A percentile compares a stretch with the other conserved stretches of the same genome.
These are phyloP conservation scores for Halichoeres trimaculatus DNA, from an alignment of 2,113 vertebrate species.

Conservation along the genomic window DNA sequence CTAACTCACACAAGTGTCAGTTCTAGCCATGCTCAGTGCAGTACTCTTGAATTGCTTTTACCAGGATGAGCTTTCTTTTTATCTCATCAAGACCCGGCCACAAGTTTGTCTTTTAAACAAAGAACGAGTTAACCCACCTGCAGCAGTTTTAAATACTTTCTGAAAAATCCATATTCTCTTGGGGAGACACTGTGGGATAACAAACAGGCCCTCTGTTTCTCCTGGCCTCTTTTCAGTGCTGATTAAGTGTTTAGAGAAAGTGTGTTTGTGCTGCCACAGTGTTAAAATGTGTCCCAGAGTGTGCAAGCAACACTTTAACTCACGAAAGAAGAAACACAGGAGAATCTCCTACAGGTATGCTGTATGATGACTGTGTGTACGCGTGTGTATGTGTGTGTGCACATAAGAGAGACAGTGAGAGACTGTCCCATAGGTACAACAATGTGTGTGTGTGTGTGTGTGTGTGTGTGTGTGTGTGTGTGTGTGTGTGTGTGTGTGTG, in stretches of 20 bases:
- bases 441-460: slow-evolving; percentile 41
- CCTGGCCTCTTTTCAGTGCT: slow-evolving; percentile 53
- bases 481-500: slow-evolving; percentile 50
- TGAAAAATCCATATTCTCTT: slow-evolving; percentile 35
- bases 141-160: slow-evolving; percentile 25
- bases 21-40: background rate
- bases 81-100: background rate
- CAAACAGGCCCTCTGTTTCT: slow-evolving; percentile 37
- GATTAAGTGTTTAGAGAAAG: slow-evolving; percentile 65
- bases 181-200: slow-evolving; percentile 40
- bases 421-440: slow-evolving; percentile 67
- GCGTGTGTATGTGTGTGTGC: slow-evolving; percentile 24
- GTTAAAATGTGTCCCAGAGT: slow-evolving; percentile 40
- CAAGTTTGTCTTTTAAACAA: slow-evolving; percentile 2
- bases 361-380: slow-evolving; percentile 36
- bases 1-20: background rate
- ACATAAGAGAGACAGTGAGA: slow-evolving; percentile 43
- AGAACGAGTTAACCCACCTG: slow-evolving; percentile 22
- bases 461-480: slow-evolving; percentile 56
- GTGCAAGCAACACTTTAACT: slow-evolving; percentile 48
- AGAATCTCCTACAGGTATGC: slow-evolving; percentile 74
- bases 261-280: slow-evolving; percentile 21
- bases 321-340: slow-evolving; percentile 53
- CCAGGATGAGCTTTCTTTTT: background rate
- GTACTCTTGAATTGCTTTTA: background rate